These are phyloP conservation scores for Hemicordylus capensis DNA, from an alignment of 2,113 vertebrate species.

Conservation along the genomic window DNA sequence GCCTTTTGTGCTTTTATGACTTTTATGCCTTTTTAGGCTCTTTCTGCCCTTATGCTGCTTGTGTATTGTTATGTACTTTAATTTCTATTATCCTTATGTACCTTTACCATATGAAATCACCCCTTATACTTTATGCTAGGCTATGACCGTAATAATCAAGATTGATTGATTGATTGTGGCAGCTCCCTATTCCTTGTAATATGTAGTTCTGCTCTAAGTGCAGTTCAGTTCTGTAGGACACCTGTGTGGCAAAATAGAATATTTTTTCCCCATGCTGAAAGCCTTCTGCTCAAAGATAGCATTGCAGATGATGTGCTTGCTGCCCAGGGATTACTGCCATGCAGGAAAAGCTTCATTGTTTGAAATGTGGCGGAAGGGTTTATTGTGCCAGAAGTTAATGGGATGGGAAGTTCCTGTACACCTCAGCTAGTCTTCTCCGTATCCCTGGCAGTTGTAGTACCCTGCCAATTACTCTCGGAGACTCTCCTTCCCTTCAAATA, in stretches of 20 bases:
- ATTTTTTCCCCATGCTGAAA: not conserved
- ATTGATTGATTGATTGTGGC: no score
- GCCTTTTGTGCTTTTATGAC: no score
- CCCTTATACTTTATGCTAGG: no score
- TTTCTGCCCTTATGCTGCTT: no score
- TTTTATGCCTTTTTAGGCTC: no score
- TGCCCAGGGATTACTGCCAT: not conserved
- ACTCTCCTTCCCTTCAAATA: not conserved
- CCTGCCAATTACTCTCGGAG: not conserved
- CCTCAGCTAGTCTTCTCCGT: not conserved
- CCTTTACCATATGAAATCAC: no score
- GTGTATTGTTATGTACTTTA: no score
- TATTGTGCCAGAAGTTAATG: not conserved
- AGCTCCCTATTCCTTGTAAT: not conserved
- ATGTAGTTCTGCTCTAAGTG: not conserved
- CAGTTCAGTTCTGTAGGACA: not conserved
- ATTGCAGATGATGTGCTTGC: not conserved
- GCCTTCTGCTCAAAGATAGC: not conserved
- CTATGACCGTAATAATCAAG: no score
- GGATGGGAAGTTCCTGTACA: not conserved
- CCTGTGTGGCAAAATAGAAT: not conserved
- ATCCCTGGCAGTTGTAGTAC: not conserved
- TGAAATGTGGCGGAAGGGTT: not conserved
- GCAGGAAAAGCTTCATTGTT: not conserved
- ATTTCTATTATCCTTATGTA: no score